These are phyloP conservation scores for Nycticebus coucang DNA, from an alignment of 2,113 vertebrate genomes.

Conservation along the genomic window DNA sequence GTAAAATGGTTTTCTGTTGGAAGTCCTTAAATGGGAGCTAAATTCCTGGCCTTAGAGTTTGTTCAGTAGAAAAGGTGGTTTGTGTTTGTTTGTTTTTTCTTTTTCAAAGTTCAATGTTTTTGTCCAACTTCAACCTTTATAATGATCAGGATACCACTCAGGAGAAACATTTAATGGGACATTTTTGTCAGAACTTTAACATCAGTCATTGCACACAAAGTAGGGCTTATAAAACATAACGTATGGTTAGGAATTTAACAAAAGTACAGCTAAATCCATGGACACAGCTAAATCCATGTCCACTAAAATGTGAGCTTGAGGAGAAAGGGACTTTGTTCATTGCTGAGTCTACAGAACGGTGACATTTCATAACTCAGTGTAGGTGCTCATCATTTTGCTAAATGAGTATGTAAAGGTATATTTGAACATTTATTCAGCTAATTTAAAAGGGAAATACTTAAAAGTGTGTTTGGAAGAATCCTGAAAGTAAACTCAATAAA, in stretches of 20 bases:
- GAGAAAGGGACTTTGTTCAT: neutral
- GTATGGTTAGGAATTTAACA: neutral
- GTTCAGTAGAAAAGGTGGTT: neutral
- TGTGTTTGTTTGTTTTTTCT: no score
- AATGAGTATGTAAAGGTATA: neutral
- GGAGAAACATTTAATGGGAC: neutral
- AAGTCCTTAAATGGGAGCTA: neutral
- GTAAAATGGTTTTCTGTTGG: neutral
- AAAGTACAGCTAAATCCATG: neutral
- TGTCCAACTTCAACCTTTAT: neutral
- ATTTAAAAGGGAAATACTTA: neutral
- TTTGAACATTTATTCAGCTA: constrained; percentile 18
- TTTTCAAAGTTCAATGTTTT: neutral
- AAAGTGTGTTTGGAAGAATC: constrained; percentile 2
- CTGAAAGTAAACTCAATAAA: neutral
- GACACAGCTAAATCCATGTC: neutral
- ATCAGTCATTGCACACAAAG: neutral
- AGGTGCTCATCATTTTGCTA: neutral
- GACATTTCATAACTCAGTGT: neutral
- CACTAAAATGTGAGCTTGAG: neutral
- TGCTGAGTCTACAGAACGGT: neutral
- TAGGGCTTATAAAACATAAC: neutral
- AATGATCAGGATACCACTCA: neutral
- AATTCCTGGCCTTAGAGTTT: neutral
- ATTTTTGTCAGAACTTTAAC: neutral